Evolutionary conservation across 1,140 invertebrate genomes (phyloP).

Genomic region (Zaprionus inermis): DNA sequence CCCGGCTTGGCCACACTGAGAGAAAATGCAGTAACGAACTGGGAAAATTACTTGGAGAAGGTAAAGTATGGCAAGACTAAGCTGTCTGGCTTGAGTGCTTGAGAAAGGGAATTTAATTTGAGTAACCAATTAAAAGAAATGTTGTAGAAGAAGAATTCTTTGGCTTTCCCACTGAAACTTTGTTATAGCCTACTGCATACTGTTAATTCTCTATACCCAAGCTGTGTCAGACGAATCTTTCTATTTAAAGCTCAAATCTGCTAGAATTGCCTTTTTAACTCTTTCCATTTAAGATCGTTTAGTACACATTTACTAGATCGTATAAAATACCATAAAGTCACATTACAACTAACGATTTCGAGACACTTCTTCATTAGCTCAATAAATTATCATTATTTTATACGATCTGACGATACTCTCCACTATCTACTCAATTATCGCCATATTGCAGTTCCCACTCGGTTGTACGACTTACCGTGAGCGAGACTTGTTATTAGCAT

Average conservation of each 20-base stretch:
- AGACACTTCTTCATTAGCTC: no score
- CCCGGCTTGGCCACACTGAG: not conserved
- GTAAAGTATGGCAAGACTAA: not conserved
- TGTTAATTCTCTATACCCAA: no score
- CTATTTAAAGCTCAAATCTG: no score
- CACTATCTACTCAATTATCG: not conserved
- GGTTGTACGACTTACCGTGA: constrained; percentile 65
- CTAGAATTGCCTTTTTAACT: no score
- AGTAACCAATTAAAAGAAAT: not conserved
- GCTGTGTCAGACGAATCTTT: no score
- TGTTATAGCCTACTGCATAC: no score
- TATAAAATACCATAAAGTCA: no score
- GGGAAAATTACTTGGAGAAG: not conserved
- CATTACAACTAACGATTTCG: no score
- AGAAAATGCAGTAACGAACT: not conserved
- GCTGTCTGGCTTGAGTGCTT: not conserved
- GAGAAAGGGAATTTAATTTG: not conserved
- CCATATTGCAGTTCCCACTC: not conserved
- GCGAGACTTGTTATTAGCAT: constrained; percentile 63
- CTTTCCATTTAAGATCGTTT: no score
- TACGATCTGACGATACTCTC: not conserved
- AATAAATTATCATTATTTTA: no score
- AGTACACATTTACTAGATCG: no score
- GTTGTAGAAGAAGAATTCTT: not conserved
- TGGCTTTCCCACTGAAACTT: no score